These are phyloP conservation scores for Temnothorax ravouxi DNA, from an alignment of 2,888 invertebrate genomes.

Conservation along the genomic window DNA sequence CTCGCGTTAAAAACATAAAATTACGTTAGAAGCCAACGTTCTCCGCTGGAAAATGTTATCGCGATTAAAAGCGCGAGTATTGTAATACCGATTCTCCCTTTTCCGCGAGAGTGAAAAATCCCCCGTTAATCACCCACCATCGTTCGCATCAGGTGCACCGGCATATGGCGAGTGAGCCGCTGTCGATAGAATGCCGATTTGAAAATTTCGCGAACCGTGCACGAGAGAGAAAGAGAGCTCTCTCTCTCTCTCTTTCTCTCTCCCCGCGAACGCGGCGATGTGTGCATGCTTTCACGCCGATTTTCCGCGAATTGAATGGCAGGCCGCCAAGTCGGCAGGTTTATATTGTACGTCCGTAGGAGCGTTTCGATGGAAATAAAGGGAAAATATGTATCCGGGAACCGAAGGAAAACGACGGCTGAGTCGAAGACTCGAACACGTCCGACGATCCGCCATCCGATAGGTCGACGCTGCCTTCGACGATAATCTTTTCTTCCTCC, in stretches of 20 bases:
- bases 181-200: conserved; percentile 41
- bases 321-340: conserved; percentile 60
- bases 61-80: conserved; percentile 1
- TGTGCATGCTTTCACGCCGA: conserved; percentile 52
- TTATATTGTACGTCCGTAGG: conserved; percentile 53
- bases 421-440: conserved; percentile 8
- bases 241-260: background rate
- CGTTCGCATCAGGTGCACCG: conserved; percentile 6
- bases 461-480: conserved; percentile 20
- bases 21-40: background rate
- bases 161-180: background rate
- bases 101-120: background rate
- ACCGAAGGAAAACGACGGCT: conserved; percentile 16
- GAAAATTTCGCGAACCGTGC: conserved; percentile 25
- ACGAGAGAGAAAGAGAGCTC: background rate
- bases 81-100: background rate
- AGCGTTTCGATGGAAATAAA: conserved; percentile 42
- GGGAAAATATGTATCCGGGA: conserved; percentile 34
- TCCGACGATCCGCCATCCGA: conserved; percentile 15
- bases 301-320: conserved; percentile 66
- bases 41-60: background rate
- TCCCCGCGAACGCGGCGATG: background rate
- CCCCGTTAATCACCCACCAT: conserved; percentile 34
- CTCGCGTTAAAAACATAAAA: background rate
- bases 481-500: conserved; percentile 22